Conservation (phyloP, 64 coral and sea anemone genomes). For the Acropora tenuis region DNA sequence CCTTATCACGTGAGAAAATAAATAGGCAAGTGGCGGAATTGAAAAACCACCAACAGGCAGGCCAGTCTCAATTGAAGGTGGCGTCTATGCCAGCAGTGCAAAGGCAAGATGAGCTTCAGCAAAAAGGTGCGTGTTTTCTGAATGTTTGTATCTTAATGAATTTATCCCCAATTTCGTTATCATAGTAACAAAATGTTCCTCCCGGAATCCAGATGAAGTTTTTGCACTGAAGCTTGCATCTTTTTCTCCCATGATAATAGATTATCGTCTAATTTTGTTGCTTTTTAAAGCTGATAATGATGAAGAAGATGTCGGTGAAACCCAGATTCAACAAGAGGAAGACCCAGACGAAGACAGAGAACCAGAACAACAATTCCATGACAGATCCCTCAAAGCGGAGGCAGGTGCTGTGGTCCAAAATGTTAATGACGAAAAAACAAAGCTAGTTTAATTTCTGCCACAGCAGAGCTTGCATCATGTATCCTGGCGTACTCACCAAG, state of each 20-base stretch:
- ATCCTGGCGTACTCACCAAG: too few relatives aligned
- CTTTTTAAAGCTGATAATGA: conserved; percentile 23
- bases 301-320: conserved; percentile 25
- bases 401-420: background rate
- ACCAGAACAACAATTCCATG: conserved; percentile 12
- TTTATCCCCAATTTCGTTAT: background rate
- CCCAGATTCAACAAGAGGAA: background rate
- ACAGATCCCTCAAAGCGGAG: background rate
- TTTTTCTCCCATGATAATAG: too few relatives aligned
- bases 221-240: too few relatives aligned
- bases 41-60: background rate
- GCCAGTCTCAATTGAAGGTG: background rate
- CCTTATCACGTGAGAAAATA: conserved; percentile 25
- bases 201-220: too few relatives aligned
- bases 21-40: conserved; percentile 25
- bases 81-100: conserved; percentile 17
- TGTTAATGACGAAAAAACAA: background rate
- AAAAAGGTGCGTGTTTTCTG: background rate
- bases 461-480: background rate
- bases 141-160: background rate
- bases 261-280: background rate
- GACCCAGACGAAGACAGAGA: conserved; percentile 3
- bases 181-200: background rate
- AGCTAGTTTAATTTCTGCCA: background rate
- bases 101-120: conserved; percentile 5